Evolutionary conservation across 2,113 vertebrate species (phyloP).

Genomic region (Antennarius striatus): DNA sequence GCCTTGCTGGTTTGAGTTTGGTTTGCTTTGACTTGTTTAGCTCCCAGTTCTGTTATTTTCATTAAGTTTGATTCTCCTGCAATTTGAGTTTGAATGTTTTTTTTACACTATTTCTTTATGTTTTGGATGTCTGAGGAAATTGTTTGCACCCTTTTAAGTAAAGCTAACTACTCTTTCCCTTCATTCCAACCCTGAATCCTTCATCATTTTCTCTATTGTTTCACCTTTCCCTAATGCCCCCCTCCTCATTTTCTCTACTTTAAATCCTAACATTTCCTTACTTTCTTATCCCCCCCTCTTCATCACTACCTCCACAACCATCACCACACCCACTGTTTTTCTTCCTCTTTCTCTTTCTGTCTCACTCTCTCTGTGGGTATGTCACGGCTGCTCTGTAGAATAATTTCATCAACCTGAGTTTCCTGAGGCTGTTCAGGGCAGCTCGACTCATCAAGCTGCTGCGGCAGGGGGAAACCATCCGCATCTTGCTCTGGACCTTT

Average conservation of each 20-base stretch:
- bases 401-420: conserved; percentile 96
- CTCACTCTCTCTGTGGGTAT: conserved; percentile 37
- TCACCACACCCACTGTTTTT: not conserved
- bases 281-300: conserved; percentile 6
- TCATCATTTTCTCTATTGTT: conserved; percentile 17
- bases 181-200: conserved; percentile 44
- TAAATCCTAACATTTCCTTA: conserved; percentile 6
- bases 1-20: conserved; percentile 74
- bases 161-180: conserved; percentile 49
- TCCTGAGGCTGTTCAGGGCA: conserved; percentile 91
- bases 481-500: conserved; percentile 93
- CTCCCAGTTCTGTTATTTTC: conserved; percentile 56
- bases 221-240: not conserved
- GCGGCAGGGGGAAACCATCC: conserved; percentile 91
- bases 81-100: conserved; percentile 53
- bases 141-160: conserved; percentile 16
- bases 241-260: conserved; percentile 10
- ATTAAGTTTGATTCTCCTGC: conserved; percentile 60
- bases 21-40: conserved; percentile 75
- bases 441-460: conserved; percentile 94
- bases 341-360: conserved; percentile 23
- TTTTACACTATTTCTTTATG: conserved; percentile 14
- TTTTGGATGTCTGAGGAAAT: conserved; percentile 24
- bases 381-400: conserved; percentile 77
- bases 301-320: not conserved